A percentile compares a stretch with the other conserved stretches of the same genome.
Conservation (phyloP, 2,113 vertebrate genomes). For the Ictidomys tridecemlineatus region DNA sequence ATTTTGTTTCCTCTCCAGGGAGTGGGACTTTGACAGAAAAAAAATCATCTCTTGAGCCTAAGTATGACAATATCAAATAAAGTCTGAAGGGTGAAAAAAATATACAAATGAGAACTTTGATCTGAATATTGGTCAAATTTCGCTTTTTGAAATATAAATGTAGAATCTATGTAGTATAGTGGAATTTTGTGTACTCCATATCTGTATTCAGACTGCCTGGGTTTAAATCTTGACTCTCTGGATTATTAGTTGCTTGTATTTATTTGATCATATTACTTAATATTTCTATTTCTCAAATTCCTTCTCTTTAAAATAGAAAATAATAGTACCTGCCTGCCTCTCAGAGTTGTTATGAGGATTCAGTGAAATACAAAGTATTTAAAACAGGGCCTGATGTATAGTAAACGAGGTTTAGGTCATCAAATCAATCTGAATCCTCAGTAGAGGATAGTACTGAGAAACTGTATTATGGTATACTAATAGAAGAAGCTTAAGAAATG, state of each 20-base stretch:
- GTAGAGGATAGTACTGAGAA: neutral
- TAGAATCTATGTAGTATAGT: neutral
- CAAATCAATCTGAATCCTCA: neutral
- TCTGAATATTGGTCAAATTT: conserved; percentile 39
- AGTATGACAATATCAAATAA: conserved; percentile 86
- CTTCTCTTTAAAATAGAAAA: conserved; percentile 7
- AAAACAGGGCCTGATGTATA: neutral
- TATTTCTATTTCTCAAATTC: neutral
- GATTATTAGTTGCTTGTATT: conserved; percentile 18
- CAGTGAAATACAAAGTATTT: conserved; percentile 29
- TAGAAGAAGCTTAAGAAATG: conserved; percentile 22
- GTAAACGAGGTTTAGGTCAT: neutral
- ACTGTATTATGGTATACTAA: neutral
- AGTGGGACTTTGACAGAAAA: conserved; percentile 89
- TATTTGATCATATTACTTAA: neutral
- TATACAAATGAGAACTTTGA: neutral
- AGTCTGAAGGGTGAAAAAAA: conserved; percentile 33
- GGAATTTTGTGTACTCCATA: neutral
- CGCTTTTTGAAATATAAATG: conserved; percentile 32
- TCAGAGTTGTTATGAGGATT: neutral
- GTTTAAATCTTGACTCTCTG: neutral
- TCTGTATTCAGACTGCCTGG: neutral
- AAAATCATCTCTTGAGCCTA: conserved; percentile 87
- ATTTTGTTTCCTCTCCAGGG: conserved; percentile 92
- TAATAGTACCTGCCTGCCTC: neutral